Base-by-base conservation (phyloP, 2,888 invertebrate genomes). In the Epirrita christyi region DNA sequence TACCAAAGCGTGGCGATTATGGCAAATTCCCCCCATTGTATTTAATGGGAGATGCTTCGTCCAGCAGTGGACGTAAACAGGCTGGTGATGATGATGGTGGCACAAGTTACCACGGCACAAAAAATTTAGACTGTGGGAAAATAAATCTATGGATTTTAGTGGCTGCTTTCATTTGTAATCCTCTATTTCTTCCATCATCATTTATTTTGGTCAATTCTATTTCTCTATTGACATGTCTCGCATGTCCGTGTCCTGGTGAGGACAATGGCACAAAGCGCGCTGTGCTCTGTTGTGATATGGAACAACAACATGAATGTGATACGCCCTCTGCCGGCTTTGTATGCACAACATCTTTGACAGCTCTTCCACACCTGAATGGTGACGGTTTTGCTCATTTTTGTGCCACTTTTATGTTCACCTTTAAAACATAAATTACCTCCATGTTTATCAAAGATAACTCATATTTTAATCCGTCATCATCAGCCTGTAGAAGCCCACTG, bases 251-350 rank as follows among this genome's bases (percentile, higher is more conserved):
- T 56, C 63, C 57, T 60, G 63, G 51, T 52, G 56, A 54, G 56
- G 60, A 61, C 69, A 36, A 14, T 42, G 32, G 50, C 57, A 62
- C 63, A 64, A 63, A 53, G 41, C 37, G n/a, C 42, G 42, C n/a
- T n/a, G 21, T 32, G 28, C 32, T 11, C 34, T 61, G 62, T 64
- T 63, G 60, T 60, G 64, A 60, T 61, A 32, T 13, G 40, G 52
- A 58, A 62, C 63, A 60, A 57, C 63, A 59, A 59, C 57, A 43
- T 11, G 43, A 51, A 56, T 60, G 57, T 46, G 63, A 61, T 65
- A 53, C 62, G 60, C 57, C 64, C 55, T 40, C 56, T 61, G 45
- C 14, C 48, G 55, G 46, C 61, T 55, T 65, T 64, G 61, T 61
- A 28, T 57, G 13, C 14, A 37, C 52, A 8, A 55, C 50, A 55